phyloP scores from a whole-genome alignment of 2,888 invertebrate species.

The Hedychridium roseum region DNA sequence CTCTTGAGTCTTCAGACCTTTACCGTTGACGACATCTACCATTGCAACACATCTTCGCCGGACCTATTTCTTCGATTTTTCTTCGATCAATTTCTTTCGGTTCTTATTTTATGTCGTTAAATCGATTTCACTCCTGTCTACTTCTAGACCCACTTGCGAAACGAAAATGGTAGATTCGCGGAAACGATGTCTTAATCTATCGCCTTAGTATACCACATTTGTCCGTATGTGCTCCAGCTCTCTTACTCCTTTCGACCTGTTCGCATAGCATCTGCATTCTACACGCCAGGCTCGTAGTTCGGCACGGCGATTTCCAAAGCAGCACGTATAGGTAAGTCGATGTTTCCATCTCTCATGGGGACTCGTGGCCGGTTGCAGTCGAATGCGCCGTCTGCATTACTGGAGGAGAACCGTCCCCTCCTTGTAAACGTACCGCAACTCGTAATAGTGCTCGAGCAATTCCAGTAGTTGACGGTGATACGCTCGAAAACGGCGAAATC shows the following conservation, averaged over 20 bases:
- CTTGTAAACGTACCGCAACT: constrained; percentile 40
- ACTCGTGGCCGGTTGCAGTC: constrained; percentile 45
- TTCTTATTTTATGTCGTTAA: no score
- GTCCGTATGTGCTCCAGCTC: constrained; percentile 1
- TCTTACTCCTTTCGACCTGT: no score
- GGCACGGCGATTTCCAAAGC: constrained; percentile 55
- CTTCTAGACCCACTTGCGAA: no score
- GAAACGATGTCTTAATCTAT: no score
- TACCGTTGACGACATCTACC: no score
- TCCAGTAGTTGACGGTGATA: constrained; percentile 29
- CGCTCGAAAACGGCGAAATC: no score
- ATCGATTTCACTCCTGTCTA: no score
- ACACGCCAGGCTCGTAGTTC: constrained; percentile 48
- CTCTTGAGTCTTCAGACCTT: constrained; percentile 19
- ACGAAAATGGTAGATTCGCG: no score
- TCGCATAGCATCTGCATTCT: constrained; percentile 41
- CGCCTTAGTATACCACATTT: no score
- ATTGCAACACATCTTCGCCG: no score
- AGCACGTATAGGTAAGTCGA: constrained; percentile 39
- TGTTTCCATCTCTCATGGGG: constrained; percentile 42
- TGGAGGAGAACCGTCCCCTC: constrained; percentile 35
- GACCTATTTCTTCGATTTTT: constrained; percentile 13
- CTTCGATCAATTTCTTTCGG: no score
- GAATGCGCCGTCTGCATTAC: constrained; percentile 47
- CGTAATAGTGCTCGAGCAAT: constrained; percentile 38